Base-by-base conservation (phyloP, 2,888 invertebrate genomes). In the Clivina fossor region DNA sequence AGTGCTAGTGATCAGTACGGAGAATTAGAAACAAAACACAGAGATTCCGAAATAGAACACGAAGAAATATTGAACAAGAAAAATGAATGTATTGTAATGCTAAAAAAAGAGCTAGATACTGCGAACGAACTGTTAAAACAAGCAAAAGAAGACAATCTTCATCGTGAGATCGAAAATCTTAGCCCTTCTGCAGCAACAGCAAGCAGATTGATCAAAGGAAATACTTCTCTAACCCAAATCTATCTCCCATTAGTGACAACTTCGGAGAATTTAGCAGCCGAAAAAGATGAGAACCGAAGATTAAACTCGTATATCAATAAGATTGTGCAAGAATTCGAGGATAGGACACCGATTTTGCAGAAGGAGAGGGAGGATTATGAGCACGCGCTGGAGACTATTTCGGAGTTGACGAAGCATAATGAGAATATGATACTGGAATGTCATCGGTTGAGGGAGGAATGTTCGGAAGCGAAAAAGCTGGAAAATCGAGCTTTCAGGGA, bases 151-250 rank as follows among this genome's bases (percentile, higher is more conserved):
- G 87, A 87, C 65, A 83, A 81, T 65, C 74, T 89, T 58, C 85
- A 88, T 66, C 84, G 82, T 68, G 87, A 87, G 47, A 79, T 92
- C 48, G 89, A 86, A 69, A 84, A 85, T 65, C 71, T 91, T 59
- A 90, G 91, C 16, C 94, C 95, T 26, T 85, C 90, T n/a, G 95
- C 95, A 4, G 91, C 93, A 3, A 84, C 89, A 35, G 88, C 93
- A 3, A 90, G 90, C 68, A 85, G 86, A 65, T 79, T 94, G 28
- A 78, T 95, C 11, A 90, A 92, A 70, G 86, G 90, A 9, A 93
- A 93, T 35, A 85, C 93, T 81, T 88, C 93, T 2, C 77, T 96
- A 9, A 95, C 96, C 0, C 92, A 95, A 74, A 84, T 97, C 58
- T 97, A 96, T 74, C 86, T 89, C 1, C 85, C 93, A 67, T 85